Percentiles rank a stretch among this genome's conserved stretches.
Conservation (phyloP, 2,113 vertebrate species). For the Tetrax tetrax region DNA sequence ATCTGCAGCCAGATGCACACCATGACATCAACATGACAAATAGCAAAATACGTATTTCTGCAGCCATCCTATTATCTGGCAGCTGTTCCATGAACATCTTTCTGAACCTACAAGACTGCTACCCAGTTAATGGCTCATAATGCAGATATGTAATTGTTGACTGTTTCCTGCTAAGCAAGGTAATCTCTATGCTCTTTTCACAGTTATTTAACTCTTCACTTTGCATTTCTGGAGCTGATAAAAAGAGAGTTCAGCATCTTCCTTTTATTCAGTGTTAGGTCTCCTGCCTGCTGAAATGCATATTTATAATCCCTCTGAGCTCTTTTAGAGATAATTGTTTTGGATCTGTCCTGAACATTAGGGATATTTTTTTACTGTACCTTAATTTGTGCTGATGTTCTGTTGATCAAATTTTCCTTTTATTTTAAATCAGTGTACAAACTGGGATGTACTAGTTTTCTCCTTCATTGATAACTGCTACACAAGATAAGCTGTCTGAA, state of each 20-base stretch:
- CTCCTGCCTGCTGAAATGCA: neutral
- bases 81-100: conserved; percentile 34
- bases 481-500: neutral
- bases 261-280: neutral
- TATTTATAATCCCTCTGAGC: neutral
- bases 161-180: neutral
- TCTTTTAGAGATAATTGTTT: neutral
- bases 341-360: neutral
- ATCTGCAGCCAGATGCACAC: neutral
- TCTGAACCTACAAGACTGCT: conserved; percentile 3
- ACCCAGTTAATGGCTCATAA: conserved; percentile 12
- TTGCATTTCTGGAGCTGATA: neutral
- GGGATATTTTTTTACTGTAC: neutral
- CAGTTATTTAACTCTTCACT: neutral
- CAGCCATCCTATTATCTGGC: conserved; percentile 3
- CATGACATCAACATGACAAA: neutral
- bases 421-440: neutral
- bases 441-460: neutral
- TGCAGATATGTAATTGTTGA: conserved; percentile 5
- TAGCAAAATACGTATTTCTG: neutral
- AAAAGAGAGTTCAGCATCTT: neutral
- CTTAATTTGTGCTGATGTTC: neutral
- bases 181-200: neutral
- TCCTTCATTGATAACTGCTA: neutral
- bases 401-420: neutral